Evolutionary conservation across 1,140 invertebrate genomes (phyloP).

Genomic region (Drosophila nannoptera): DNA sequence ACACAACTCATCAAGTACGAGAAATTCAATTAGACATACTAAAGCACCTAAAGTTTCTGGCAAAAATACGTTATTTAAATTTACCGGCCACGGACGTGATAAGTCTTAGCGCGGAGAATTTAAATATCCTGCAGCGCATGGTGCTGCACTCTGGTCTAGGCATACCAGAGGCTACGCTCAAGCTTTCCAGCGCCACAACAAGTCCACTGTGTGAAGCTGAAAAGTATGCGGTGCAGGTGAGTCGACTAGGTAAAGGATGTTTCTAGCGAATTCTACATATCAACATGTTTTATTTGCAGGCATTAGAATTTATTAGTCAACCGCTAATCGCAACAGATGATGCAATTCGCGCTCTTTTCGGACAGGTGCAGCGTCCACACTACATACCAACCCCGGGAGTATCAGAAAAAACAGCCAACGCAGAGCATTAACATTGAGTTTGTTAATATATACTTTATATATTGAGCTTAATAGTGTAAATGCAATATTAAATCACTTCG

Average conservation of each 20-base stretch:
- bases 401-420: neutral
- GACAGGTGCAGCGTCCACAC: slow-evolving; percentile 67
- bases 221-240: slow-evolving; percentile 76
- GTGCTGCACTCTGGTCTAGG: slow-evolving; percentile 74
- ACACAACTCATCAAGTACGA: slow-evolving; percentile 85
- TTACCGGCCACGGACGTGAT: slow-evolving; percentile 79
- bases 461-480: slow-evolving; percentile 36
- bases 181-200: slow-evolving; percentile 59
- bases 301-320: slow-evolving; percentile 73
- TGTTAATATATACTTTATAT: slow-evolving; percentile 36
- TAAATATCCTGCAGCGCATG: slow-evolving; percentile 74
- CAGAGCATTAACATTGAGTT: slow-evolving; percentile 27
- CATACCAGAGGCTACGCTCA: slow-evolving; percentile 67
- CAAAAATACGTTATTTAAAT: slow-evolving; percentile 69
- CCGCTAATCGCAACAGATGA: slow-evolving; percentile 76
- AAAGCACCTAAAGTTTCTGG: slow-evolving; percentile 81
- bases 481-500: slow-evolving; percentile 33
- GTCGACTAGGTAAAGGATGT: neutral
- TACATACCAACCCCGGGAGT: slow-evolving; percentile 21
- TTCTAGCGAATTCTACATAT: neutral
- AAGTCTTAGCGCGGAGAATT: slow-evolving; percentile 77
- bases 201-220: slow-evolving; percentile 75
- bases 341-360: slow-evolving; percentile 73
- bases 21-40: slow-evolving; percentile 86
- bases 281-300: slow-evolving; percentile 31